Evolutionary conservation across 1,140 invertebrate genomes (phyloP).

Genomic region (Trissolcus basalis): DNA sequence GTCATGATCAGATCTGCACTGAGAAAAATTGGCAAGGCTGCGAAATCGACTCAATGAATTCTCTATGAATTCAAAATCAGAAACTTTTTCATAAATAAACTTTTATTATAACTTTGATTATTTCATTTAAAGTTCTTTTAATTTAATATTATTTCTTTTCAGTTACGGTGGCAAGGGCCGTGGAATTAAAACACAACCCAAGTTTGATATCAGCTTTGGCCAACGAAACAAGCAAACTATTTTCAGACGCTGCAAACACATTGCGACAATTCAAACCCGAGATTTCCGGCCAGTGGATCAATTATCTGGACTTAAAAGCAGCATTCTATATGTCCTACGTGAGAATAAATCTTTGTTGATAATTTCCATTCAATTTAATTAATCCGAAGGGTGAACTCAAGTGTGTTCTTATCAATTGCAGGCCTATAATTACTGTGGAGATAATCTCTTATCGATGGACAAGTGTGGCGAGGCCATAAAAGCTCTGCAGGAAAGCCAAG

Average conservation of each 20-base stretch:
- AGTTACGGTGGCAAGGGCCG: conserved; percentile 84
- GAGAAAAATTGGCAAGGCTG: too few species aligned
- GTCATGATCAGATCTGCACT: too few species aligned
- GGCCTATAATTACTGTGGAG: conserved; percentile 83
- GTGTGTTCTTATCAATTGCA: conserved; percentile 61
- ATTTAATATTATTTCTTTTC: background rate
- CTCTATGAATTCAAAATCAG: background rate
- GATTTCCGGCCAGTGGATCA: conserved; percentile 81
- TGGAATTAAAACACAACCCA: conserved; percentile 83
- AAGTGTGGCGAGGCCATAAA: conserved; percentile 84
- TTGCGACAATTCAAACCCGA: conserved; percentile 78
- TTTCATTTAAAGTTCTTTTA: background rate
- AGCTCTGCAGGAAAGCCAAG: conserved; percentile 80
- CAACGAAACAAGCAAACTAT: conserved; percentile 82
- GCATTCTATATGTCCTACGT: conserved; percentile 82
- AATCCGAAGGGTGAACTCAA: too few species aligned
- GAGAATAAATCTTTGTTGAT: conserved; percentile 63
- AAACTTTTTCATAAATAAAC: too few species aligned
- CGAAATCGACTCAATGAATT: background rate
- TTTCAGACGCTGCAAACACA: conserved; percentile 79
- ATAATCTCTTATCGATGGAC: conserved; percentile 80
- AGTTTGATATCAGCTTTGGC: conserved; percentile 81
- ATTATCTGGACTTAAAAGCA: conserved; percentile 82
- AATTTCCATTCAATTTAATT: too few species aligned
- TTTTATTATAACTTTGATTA: too few species aligned